Conservation (phyloP, 2,888 invertebrate genomes). For the Lottia scabra region DNA sequence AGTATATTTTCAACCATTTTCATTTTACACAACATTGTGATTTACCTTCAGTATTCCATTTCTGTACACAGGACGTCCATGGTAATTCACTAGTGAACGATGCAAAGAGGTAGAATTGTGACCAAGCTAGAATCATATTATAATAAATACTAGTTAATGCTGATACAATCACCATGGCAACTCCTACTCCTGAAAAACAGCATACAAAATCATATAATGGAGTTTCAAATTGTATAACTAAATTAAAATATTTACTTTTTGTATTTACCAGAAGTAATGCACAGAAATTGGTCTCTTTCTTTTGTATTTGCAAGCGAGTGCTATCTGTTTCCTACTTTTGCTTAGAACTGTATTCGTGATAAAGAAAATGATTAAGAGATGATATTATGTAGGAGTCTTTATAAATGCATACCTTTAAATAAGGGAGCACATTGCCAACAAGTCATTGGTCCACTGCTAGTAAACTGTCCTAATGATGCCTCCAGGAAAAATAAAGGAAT, state of each 20-base stretch:
- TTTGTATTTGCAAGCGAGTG: no score
- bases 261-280: no score
- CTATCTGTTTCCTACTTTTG: no score
- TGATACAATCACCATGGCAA: constrained; percentile 61
- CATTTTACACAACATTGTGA: constrained; percentile 9
- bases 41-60: constrained; percentile 58
- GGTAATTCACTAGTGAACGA: constrained; percentile 60
- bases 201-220: no score
- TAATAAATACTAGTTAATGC: constrained; percentile 61
- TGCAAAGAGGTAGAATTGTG: constrained; percentile 61
- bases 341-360: no score
- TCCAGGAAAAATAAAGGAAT: constrained; percentile 68
- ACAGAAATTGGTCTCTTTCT: no score
- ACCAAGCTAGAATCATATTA: constrained; percentile 65
- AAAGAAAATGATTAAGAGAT: no score
- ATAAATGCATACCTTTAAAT: constrained; percentile 62
- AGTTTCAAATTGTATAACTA: no score
- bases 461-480: constrained; percentile 66
- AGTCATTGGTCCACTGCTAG: constrained; percentile 66
- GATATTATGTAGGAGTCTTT: no score
- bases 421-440: constrained; percentile 68
- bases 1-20: no score
- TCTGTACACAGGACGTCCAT: constrained; percentile 53
- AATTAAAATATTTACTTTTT: no score
- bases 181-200: constrained; percentile 52